These are phyloP conservation scores for Sebastes diaconus DNA, from an alignment of 2,797 vertebrate species.

Conservation along the genomic window DNA sequence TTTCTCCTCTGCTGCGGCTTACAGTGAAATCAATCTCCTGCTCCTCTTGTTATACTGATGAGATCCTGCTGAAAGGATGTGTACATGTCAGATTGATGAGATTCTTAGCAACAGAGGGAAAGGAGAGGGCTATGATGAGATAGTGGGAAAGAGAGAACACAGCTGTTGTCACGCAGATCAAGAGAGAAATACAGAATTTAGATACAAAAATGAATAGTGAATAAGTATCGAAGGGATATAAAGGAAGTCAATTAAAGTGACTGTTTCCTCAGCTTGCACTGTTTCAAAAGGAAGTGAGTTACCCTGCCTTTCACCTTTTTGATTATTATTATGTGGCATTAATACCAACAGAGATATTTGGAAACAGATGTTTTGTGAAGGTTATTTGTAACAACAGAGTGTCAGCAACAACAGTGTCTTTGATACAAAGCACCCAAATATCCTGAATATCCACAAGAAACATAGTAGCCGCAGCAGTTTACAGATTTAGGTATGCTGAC, in stretches of 20 bases:
- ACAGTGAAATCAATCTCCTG: slow-evolving; percentile 45
- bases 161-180: slow-evolving; percentile 3
- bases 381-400: background rate
- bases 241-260: background rate
- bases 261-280: background rate
- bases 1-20: slow-evolving; percentile 23
- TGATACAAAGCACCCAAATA: background rate
- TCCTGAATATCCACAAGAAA: background rate
- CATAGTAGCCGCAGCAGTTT: background rate
- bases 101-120: slow-evolving; percentile 5
- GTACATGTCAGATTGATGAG: slow-evolving; percentile 46
- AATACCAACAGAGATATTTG: background rate
- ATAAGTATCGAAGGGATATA: background rate
- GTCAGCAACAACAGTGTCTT: background rate
- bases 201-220: background rate
- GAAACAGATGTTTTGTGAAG: background rate
- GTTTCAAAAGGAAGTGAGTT: background rate
- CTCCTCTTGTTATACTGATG: slow-evolving; percentile 55
- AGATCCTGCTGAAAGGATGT: slow-evolving; percentile 52
- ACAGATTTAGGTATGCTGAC: background rate
- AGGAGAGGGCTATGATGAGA: background rate
- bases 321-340: background rate
- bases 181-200: background rate
- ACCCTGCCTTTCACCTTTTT: background rate
- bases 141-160: background rate